These are phyloP conservation scores for Trissolcus brochymenae DNA, from an alignment of 2,888 invertebrate species.

Conservation along the genomic window DNA sequence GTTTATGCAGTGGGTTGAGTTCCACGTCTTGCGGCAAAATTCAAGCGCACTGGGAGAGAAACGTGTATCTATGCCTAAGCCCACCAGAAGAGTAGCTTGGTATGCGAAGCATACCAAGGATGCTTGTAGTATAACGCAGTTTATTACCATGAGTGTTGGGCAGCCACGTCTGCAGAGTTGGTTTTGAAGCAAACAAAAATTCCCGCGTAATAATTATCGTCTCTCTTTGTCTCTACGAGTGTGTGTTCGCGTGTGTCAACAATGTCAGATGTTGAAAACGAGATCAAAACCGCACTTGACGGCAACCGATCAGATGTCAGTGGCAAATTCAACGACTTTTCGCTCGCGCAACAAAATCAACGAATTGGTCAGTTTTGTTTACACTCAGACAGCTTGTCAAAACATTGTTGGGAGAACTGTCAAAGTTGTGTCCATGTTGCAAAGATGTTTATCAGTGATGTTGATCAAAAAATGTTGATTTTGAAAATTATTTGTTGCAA, in stretches of 20 bases:
- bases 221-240: conserved; percentile 5
- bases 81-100: conserved; percentile 19
- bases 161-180: conserved; percentile 40
- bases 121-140: conserved; percentile 25
- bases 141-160: conserved; percentile 26
- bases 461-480: too few relatives aligned
- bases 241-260: conserved; percentile 13
- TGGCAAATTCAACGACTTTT: conserved; percentile 89
- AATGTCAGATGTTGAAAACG: conserved; percentile 78
- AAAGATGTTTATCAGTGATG: too few relatives aligned
- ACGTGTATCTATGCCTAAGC: conserved; percentile 17
- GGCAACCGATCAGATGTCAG: conserved; percentile 82
- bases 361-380: conserved; percentile 78
- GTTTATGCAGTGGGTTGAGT: background rate
- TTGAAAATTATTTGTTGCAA: too few relatives aligned
- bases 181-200: conserved; percentile 12
- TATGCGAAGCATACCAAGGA: conserved; percentile 34
- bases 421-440: too few relatives aligned
- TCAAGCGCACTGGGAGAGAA: conserved; percentile 1
- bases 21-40: conserved; percentile 5
- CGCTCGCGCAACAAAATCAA: conserved; percentile 89
- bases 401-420: too few relatives aligned
- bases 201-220: background rate
- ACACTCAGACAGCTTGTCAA: background rate
- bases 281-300: conserved; percentile 81